Percentiles rank a stretch among this genome's conserved stretches.
Evolutionary conservation across 2,888 invertebrate species (phyloP).

Genomic region (Rhopalosiphum nymphaeae): DNA sequence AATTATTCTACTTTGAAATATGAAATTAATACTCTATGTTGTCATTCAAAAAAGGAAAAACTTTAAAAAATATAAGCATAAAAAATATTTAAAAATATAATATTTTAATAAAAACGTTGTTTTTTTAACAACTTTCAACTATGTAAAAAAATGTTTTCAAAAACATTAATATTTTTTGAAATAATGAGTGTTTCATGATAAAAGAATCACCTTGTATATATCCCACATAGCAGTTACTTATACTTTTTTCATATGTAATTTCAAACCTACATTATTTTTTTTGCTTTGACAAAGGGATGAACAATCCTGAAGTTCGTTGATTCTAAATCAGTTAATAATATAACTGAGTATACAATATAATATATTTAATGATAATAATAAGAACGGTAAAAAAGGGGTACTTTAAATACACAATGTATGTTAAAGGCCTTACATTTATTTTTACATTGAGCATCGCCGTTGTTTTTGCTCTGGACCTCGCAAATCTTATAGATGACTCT

Average conservation of each 20-base stretch:
- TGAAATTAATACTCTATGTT: too few species aligned
- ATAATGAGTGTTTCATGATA: too few species aligned
- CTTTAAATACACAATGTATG: background rate
- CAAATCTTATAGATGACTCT: background rate
- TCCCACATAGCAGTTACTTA: background rate
- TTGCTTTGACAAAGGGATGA: background rate
- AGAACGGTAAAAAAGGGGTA: background rate
- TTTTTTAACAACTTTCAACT: too few species aligned
- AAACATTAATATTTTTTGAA: too few species aligned
- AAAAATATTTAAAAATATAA: too few species aligned
- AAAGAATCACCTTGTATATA: too few species aligned
- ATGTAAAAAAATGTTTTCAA: too few species aligned
- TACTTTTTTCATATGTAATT: background rate
- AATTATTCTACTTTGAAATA: too few species aligned
- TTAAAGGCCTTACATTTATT: background rate
- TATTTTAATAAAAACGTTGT: too few species aligned
- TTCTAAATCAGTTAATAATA: background rate
- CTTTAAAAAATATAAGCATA: too few species aligned
- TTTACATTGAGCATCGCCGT: background rate
- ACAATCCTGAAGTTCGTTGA: background rate
- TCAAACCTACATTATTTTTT: background rate
- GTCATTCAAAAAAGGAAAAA: too few species aligned
- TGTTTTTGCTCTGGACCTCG: background rate
- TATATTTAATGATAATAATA: background rate
- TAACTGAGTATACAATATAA: too few species aligned